Evolutionary conservation across 2,113 vertebrate genomes (phyloP), one percentile per base, ranked within the genome.

Genomic region (Chloebia gouldiae): DNA sequence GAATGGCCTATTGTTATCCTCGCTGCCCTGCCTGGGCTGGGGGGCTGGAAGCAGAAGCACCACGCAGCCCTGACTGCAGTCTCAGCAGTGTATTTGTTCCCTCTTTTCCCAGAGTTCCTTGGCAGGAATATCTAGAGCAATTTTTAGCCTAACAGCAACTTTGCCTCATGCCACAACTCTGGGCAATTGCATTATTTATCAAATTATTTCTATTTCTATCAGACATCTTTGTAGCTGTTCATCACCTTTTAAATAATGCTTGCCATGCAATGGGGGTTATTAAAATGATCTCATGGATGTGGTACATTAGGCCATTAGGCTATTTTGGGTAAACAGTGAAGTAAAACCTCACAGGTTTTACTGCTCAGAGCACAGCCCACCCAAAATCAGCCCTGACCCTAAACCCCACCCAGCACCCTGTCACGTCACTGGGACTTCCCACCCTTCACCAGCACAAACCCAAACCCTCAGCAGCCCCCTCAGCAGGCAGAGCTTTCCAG

Each of bases 1-100:
- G 94, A 96, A 97, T 92, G 94, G 90, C n/a, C 88, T 11, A 90
- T 92, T 97, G 94, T 88, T 91, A 15, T 73, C 86, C 88, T 70
- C 9, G 1, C 21, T 47, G 81, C 80, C 15, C 23, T 39, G 54
- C 53, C 21, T 40, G 70, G 78, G 73, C 84, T 92, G 40, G 42
- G 51, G 57, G 66, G 44, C 12, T 79, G 84, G 51, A 71, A 60
- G 69, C 73, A 69, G 40, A 31, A 78, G 87, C 78, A 91, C 5
- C 27, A 84, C 89, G 44, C 78, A 90, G 73, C 82, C 20, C 75
- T 22, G 42, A 31, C 76, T 79, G 69, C 73, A 85, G 33, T 15
- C 71, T 86, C 93, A 59, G 73, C 33, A 12, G 17, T 35, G 47
- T 3, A 31, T 94, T 80, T 87, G 79, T 60, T 88, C 87, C 64